phyloP scores from a whole-genome alignment of 2,113 vertebrate species.

The Ascaphus truei region DNA sequence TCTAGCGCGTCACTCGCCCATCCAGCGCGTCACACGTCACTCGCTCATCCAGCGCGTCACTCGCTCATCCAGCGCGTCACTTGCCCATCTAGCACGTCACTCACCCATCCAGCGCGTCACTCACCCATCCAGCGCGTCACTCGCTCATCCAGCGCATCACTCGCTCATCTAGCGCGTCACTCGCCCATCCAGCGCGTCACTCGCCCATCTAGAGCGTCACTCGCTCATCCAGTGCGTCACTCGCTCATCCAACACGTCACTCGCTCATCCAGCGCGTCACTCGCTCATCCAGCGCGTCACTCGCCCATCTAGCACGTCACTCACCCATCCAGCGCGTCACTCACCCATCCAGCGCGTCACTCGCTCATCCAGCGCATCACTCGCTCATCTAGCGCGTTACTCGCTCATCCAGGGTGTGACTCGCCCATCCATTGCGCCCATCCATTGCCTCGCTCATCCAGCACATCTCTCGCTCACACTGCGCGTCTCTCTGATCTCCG shows the following conservation, averaged over 20 bases:
- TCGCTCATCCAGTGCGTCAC: not conserved
- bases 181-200: not conserved
- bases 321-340: not conserved
- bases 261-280: not conserved
- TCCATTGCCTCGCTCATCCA: too few relatives aligned
- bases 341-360: not conserved
- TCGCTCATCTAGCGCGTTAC: not conserved
- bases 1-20: not conserved
- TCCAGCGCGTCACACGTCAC: not conserved
- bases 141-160: not conserved
- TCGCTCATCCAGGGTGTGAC: not conserved
- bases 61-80: not conserved
- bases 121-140: not conserved
- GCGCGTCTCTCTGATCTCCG: accelerated
- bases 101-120: not conserved
- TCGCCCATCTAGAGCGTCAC: not conserved
- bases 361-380: not conserved
- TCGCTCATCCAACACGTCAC: not conserved
- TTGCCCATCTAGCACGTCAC: not conserved
- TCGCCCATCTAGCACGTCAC: not conserved
- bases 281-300: not conserved
- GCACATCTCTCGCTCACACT: not conserved
- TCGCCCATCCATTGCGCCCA: not conserved
- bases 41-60: not conserved
- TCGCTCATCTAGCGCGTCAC: not conserved